Conservation (phyloP, 2,113 vertebrate genomes). For the Upupa epops region DNA sequence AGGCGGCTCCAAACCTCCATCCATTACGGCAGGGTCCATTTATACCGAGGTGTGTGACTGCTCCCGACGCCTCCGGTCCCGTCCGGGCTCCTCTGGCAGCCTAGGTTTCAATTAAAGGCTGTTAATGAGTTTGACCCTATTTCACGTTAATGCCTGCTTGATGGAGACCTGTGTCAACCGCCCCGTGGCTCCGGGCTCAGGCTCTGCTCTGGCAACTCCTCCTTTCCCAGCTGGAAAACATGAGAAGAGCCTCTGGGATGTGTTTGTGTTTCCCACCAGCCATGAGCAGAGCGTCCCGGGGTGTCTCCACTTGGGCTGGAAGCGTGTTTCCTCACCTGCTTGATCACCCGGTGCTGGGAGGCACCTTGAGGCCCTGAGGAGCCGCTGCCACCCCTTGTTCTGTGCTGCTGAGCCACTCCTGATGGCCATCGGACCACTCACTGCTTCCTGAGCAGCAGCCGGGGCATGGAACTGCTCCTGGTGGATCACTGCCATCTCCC, state of each 20-base stretch:
- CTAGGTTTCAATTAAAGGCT: not conserved
- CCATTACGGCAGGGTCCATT: not conserved
- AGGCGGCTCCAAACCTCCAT: not conserved
- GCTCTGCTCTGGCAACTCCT: not conserved
- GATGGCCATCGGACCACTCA: not conserved
- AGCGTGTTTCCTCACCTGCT: not conserved
- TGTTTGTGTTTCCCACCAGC: not conserved
- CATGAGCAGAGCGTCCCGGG: not conserved
- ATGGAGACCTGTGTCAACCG: not conserved
- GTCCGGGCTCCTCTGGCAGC: not conserved
- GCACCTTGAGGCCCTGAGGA: not conserved
- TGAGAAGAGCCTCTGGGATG: not conserved
- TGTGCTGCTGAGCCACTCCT: not conserved
- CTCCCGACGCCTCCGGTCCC: not conserved
- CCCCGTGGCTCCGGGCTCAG: not conserved
- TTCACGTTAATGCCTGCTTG: not conserved
- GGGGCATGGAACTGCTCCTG: not conserved
- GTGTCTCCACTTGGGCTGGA: not conserved
- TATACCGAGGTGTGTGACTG: not conserved
- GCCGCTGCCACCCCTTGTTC: not conserved
- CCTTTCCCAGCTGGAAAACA: not conserved
- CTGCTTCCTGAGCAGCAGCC: not conserved
- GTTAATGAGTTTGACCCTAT: not conserved
- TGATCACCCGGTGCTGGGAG: accelerated
- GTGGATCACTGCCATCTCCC: too few species aligned